Base-by-base conservation (phyloP, 2,113 vertebrate species). In the Sigmodon hispidus region DNA sequence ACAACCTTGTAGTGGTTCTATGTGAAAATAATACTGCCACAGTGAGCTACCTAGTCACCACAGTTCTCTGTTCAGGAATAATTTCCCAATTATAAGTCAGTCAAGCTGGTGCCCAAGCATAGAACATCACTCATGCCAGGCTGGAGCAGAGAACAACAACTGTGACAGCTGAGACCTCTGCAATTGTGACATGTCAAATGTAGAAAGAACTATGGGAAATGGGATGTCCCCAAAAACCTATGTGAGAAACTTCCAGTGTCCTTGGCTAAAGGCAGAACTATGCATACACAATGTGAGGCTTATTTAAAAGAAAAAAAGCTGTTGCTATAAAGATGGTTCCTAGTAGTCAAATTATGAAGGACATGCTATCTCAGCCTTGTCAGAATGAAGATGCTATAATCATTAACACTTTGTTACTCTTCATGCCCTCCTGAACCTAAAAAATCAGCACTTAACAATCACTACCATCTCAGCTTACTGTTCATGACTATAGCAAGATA, bases 241-340 rank as follows among this genome's bases (percentile, higher is more conserved):
- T 2, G 0, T 40, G 34, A 21, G 48, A 55, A 7, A 11, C 4
- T 19, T 11, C 34, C 4, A 0, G 5, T 50, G 65, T 31, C 43
- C 50, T 70, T n/a, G 59, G 43, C 24, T 59, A 45, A 92, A 91
- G 24, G 13, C 40, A 16, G 50, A 69, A 9, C 52, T 89, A 21
- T 5, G 15, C 11, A 43, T 24, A 22, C 24, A 15, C 36, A 36
- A 29, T 36, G 12, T 26, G 34, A 70, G 40, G 6, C 43, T 88
- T 93, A 55, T 21, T n/a, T n/a, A n/a, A n/a, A n/a, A n/a, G n/a
- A n/a, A 93, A 86, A 36, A 13, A 84, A 95, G 65, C 36, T 26
- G 24, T 17, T 50, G 2, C 7, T 77, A 29, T 13, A n/a, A 19
- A 34, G 21, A 77, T 89, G 29, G 40, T 76, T 50, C 26, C 5